Percentiles rank a stretch among this genome's conserved stretches.
Conservation (phyloP, 2,113 vertebrate species). For the Microcebus jonahi region DNA sequence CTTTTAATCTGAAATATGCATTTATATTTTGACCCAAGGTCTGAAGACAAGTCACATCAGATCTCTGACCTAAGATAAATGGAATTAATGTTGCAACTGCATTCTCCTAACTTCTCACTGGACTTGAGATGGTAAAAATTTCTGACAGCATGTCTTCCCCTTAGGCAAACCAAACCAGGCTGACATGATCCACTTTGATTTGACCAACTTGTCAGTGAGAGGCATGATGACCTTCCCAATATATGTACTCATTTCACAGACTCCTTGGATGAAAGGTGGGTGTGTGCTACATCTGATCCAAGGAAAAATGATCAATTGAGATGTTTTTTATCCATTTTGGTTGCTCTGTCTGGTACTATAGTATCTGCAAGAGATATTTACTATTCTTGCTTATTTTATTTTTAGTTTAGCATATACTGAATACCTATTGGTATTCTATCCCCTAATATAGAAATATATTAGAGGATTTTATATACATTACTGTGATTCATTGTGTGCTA, state of each 20-base stretch:
- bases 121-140: conserved; percentile 30
- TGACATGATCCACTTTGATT: conserved; percentile 17
- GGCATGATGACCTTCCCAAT: background rate
- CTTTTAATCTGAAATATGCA: background rate
- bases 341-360: background rate
- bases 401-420: background rate
- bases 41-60: background rate
- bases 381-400: background rate
- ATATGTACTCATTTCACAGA: background rate
- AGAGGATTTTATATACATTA: background rate
- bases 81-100: background rate
- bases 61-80: conserved; percentile 22
- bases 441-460: background rate
- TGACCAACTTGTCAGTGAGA: background rate
- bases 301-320: background rate
- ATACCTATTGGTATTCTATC: background rate
- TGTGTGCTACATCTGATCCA: background rate
- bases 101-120: background rate
- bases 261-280: rapidly evolving
- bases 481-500: background rate
- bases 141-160: conserved; percentile 28
- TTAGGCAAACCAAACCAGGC: background rate
- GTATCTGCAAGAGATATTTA: background rate
- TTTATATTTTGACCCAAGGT: conserved; percentile 40
- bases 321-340: background rate